phyloP scores from a whole-genome alignment of 2,888 invertebrate genomes.

The Nemotelus nigrinus region DNA sequence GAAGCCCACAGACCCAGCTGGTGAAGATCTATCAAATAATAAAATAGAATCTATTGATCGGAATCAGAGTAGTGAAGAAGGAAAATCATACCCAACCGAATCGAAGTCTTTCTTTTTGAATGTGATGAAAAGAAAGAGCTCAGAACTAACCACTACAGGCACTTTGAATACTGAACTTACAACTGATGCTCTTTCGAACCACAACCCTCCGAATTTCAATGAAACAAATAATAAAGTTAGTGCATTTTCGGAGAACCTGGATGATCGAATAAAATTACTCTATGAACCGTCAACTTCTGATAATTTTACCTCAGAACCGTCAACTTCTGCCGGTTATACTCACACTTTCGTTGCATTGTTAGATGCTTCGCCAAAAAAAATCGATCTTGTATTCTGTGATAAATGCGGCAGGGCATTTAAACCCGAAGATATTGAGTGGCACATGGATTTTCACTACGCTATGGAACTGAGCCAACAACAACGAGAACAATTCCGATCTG shows the following conservation, averaged over 20 bases:
- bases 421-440: constrained; percentile 69
- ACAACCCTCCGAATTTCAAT: too few relatives aligned
- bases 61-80: too few relatives aligned
- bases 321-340: constrained; percentile 40
- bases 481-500: constrained; percentile 59
- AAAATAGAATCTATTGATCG: not conserved
- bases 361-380: constrained; percentile 52
- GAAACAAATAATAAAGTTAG: too few relatives aligned
- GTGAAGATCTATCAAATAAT: not conserved
- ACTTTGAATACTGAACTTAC: too few relatives aligned
- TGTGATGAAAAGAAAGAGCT: constrained; percentile 3
- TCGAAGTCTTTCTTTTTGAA: constrained; percentile 28
- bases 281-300: not conserved
- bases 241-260: too few relatives aligned
- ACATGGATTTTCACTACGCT: constrained; percentile 80
- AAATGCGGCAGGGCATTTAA: constrained; percentile 73
- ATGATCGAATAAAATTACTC: not conserved
- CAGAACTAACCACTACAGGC: not conserved
- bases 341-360: constrained; percentile 59
- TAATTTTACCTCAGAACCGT: not conserved
- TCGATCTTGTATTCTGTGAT: constrained; percentile 66
- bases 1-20: constrained; percentile 4
- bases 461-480: constrained; percentile 72
- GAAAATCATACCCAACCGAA: not conserved
- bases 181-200: too few relatives aligned